Evolutionary conservation across 2,797 vertebrate species (phyloP).

Genomic region (Pagetopsis macropterus): DNA sequence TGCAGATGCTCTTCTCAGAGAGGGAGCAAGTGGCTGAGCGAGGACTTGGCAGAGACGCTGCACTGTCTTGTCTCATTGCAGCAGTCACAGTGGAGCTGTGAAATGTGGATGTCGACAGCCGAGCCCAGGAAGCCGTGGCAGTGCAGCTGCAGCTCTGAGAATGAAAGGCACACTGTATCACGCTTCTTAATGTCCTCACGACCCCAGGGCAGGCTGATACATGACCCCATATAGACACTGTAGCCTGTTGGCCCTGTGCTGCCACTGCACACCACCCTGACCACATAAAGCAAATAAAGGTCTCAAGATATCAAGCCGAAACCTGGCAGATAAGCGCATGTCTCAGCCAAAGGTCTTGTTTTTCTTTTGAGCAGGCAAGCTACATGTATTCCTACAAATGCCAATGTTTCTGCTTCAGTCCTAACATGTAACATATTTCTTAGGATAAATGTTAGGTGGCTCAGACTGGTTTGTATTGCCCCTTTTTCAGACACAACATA

Average conservation of each 20-base stretch:
- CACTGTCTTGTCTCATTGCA: conserved; percentile 71
- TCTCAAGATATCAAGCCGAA: conserved; percentile 38
- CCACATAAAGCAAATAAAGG: conserved; percentile 32
- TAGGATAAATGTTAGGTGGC: not conserved
- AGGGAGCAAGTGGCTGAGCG: conserved; percentile 67
- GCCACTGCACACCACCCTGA: conserved; percentile 26
- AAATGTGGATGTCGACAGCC: conserved; percentile 66
- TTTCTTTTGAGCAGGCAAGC: conserved; percentile 21
- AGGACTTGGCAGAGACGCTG: conserved; percentile 71
- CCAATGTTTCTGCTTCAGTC: conserved; percentile 4
- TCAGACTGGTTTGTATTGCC: not conserved
- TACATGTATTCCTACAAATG: conserved; percentile 21
- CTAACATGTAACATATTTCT: not conserved
- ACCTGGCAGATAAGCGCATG: conserved; percentile 30
- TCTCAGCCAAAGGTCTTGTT: conserved; percentile 27
- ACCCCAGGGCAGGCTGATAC: conserved; percentile 42
- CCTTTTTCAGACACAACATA: conserved; percentile 12
- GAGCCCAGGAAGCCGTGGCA: conserved; percentile 61
- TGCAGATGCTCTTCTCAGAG: conserved; percentile 74
- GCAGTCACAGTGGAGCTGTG: conserved; percentile 68
- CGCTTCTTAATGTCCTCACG: conserved; percentile 52
- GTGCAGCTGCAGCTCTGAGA: conserved; percentile 68
- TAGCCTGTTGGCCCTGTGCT: conserved; percentile 30
- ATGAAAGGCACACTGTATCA: conserved; percentile 60
- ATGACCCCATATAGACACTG: conserved; percentile 37